A percentile compares a stretch with the other conserved stretches of the same genome.
Evolutionary conservation across 2,797 vertebrate genomes (phyloP).

Genomic region (Xenops minutus): DNA sequence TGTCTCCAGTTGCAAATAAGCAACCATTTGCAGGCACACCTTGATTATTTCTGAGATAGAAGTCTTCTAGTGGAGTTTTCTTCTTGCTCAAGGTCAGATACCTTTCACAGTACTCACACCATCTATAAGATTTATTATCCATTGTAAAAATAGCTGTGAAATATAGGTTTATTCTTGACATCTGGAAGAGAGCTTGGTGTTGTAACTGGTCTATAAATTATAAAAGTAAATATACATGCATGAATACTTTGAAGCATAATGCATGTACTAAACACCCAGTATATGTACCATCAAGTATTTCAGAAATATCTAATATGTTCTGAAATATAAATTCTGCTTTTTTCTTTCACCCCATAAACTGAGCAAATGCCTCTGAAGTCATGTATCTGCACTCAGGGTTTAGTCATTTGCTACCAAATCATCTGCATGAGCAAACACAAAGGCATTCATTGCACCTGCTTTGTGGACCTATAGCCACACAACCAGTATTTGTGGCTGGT

Average conservation of each 20-base stretch:
- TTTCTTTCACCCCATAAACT: constrained; percentile 45
- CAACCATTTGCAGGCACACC: background rate
- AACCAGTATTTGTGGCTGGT: background rate
- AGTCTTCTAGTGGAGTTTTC: background rate
- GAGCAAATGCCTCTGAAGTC: constrained; percentile 15
- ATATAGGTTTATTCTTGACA: constrained; percentile 47
- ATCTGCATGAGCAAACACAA: background rate
- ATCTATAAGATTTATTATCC: constrained; percentile 43
- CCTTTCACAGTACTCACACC: constrained; percentile 25
- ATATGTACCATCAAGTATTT: constrained; percentile 59
- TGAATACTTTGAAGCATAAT: constrained; percentile 36
- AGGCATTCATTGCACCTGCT: background rate
- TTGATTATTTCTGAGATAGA: background rate
- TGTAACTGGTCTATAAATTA: constrained; percentile 57
- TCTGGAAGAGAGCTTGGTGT: constrained; percentile 30
- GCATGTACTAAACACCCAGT: constrained; percentile 38
- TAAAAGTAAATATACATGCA: constrained; percentile 59
- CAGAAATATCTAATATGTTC: constrained; percentile 49
- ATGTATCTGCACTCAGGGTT: background rate
- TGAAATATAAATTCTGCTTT: constrained; percentile 49
- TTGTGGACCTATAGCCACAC: background rate
- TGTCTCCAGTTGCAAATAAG: background rate
- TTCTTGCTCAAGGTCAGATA: constrained; percentile 56
- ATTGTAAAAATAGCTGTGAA: constrained; percentile 59
- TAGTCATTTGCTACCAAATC: constrained; percentile 25